These are phyloP conservation scores for Agrochola litura DNA, from an alignment of 2,888 invertebrate species.

Conservation along the genomic window DNA sequence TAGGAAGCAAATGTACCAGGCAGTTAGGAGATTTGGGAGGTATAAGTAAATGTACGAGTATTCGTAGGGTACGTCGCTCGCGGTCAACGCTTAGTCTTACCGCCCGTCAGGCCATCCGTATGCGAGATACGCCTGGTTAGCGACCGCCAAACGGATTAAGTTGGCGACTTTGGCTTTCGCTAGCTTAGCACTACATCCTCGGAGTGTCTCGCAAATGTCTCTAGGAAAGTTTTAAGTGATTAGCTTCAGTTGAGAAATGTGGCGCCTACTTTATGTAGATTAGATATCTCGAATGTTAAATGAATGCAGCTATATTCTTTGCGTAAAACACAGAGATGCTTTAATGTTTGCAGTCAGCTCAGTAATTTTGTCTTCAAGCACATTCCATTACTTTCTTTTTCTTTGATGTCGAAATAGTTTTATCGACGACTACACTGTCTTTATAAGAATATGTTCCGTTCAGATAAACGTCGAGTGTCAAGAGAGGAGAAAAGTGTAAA, in stretches of 20 bases:
- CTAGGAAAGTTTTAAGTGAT: slow-evolving; percentile 54
- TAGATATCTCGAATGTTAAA: not conserved
- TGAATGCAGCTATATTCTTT: not conserved
- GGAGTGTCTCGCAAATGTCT: slow-evolving; percentile 33
- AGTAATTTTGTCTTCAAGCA: not conserved
- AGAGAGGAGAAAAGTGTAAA: slow-evolving; percentile 22
- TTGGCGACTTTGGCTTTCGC: slow-evolving; percentile 54
- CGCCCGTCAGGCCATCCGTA: slow-evolving; percentile 42
- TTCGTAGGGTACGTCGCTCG: slow-evolving; percentile 36
- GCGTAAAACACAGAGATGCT: not conserved
- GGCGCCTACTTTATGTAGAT: slow-evolving; percentile 2
- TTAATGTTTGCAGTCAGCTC: not conserved
- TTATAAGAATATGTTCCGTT: slow-evolving; percentile 28
- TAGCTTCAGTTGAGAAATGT: slow-evolving; percentile 24
- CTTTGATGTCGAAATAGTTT: slow-evolving; percentile 39
- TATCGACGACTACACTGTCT: not conserved
- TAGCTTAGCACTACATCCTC: slow-evolving; percentile 54
- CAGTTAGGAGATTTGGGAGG: slow-evolving; percentile 37
- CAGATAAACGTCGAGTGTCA: slow-evolving; percentile 26
- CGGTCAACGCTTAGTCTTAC: slow-evolving; percentile 40
- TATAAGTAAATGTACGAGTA: slow-evolving; percentile 38
- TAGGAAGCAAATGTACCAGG: slow-evolving; percentile 45
- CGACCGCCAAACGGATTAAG: slow-evolving; percentile 65
- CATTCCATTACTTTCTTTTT: slow-evolving; percentile 28
- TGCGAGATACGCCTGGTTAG: slow-evolving; percentile 57